Evolutionary conservation across 2,888 invertebrate genomes (phyloP).

Genomic region (Bibio marci): DNA sequence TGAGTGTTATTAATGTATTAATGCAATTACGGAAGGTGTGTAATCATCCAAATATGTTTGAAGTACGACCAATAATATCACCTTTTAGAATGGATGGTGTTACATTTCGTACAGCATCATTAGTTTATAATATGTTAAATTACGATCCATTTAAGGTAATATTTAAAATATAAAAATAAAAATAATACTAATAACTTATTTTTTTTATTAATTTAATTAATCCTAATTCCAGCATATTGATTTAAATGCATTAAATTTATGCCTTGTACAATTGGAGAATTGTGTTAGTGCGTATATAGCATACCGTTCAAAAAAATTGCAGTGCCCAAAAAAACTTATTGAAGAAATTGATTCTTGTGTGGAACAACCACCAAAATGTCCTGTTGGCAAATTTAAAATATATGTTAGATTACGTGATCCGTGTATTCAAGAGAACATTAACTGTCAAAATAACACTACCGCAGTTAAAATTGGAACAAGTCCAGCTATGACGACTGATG

Average conservation of each 20-base stretch:
- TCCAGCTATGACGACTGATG: conserved; percentile 29
- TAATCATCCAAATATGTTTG: conserved; percentile 96
- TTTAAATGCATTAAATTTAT: conserved; percentile 43
- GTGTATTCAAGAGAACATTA: conserved; percentile 22
- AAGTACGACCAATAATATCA: conserved; percentile 85
- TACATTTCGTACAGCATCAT: conserved; percentile 48
- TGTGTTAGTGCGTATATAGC: conserved; percentile 66
- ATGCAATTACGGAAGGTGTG: conserved; percentile 97
- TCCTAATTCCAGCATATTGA: conserved; percentile 39
- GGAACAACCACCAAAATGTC: conserved; percentile 42
- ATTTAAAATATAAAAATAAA: conserved; percentile 12
- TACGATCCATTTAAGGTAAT: conserved; percentile 57
- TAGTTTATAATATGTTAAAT: conserved; percentile 49
- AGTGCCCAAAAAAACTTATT: conserved; percentile 51
- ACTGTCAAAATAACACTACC: conserved; percentile 8
- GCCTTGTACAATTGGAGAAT: conserved; percentile 46
- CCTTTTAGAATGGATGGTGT: conserved; percentile 82
- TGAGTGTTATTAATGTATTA: conserved; percentile 89
- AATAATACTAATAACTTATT: neutral
- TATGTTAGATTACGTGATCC: conserved; percentile 34
- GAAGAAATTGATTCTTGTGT: conserved; percentile 46
- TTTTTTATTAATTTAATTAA: conserved; percentile 13
- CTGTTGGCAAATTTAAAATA: conserved; percentile 45
- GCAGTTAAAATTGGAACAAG: conserved; percentile 29
- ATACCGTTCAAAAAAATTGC: conserved; percentile 59